A percentile compares a stretch with the other conserved stretches of the same genome.
Conservation (phyloP, 2,888 invertebrate genomes). For the Nemotelus pantherinus region DNA sequence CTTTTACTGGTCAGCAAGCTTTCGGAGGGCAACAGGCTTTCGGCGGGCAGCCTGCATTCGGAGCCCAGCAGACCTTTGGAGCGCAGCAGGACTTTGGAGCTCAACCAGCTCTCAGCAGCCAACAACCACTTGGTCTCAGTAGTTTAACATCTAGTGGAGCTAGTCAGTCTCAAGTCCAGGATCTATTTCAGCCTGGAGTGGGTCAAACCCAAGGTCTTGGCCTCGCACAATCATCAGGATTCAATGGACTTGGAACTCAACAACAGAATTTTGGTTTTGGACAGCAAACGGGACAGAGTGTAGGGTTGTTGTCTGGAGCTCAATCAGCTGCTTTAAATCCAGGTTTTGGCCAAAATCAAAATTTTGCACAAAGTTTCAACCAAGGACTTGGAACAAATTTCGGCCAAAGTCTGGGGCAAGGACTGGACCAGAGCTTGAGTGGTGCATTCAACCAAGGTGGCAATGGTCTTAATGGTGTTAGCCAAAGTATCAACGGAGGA, state of each 20-base stretch:
- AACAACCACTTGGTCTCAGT: neutral
- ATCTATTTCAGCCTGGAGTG: neutral
- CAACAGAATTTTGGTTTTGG: neutral
- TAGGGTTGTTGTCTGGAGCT: neutral
- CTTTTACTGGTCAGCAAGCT: neutral
- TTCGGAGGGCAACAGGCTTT: neutral
- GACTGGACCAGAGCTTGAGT: no score
- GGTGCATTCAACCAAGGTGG: no score
- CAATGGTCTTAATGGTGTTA: no score
- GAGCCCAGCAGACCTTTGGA: neutral
- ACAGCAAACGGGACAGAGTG: neutral
- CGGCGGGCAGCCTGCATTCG: neutral
- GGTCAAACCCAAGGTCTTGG: conserved; percentile 6
- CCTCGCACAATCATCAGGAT: neutral
- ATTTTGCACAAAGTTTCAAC: neutral
- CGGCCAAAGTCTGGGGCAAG: neutral
- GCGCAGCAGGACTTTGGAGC: neutral
- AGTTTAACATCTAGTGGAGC: neutral
- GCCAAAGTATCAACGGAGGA: no score
- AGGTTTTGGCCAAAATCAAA: conserved; percentile 6
- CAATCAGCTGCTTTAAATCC: conserved; percentile 9
- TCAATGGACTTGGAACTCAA: neutral
- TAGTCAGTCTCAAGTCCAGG: neutral
- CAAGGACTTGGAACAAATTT: neutral
- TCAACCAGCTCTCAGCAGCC: neutral